phyloP scores from a whole-genome alignment of 2,888 invertebrate genomes.

The Dryomyza anilis region DNA sequence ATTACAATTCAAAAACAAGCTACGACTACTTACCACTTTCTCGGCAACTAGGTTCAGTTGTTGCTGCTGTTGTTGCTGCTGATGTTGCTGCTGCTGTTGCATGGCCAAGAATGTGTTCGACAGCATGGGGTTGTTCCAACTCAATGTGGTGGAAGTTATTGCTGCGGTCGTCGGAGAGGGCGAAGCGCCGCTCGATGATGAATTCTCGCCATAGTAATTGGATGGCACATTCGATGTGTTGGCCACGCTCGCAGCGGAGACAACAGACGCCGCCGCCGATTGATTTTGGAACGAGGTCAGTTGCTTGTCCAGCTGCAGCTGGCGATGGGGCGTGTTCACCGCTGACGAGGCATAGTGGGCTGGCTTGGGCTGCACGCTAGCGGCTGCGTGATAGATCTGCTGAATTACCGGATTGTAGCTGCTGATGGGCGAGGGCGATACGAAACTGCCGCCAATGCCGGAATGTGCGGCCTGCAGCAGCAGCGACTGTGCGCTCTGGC shows the following conservation, averaged over 20 bases:
- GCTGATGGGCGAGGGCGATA: conserved; percentile 75
- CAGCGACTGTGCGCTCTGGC: conserved; percentile 72
- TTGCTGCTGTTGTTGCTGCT: conserved; percentile 60
- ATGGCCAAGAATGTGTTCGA: conserved; percentile 57
- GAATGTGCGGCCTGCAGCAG: conserved; percentile 69
- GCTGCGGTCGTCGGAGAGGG: conserved; percentile 58
- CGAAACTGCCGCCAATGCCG: conserved; percentile 71
- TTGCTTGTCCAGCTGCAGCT: conserved; percentile 63
- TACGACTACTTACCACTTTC: conserved; percentile 61
- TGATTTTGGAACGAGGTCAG: conserved; percentile 56
- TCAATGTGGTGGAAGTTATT: conserved; percentile 63
- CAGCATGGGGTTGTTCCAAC: conserved; percentile 72
- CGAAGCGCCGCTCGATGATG: conserved; percentile 59
- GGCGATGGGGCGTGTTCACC: conserved; percentile 70
- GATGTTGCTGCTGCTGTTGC: conserved; percentile 56
- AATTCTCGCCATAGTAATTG: conserved; percentile 58
- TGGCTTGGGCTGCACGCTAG: conserved; percentile 67
- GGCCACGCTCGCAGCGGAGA: conserved; percentile 54
- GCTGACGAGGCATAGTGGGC: conserved; percentile 71
- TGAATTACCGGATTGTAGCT: conserved; percentile 82
- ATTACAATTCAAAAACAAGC: no score
- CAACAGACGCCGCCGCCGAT: conserved; percentile 51
- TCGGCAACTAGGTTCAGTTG: conserved; percentile 54
- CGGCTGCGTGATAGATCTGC: conserved; percentile 75
- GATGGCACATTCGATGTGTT: conserved; percentile 55